Evolutionary conservation across 2,113 vertebrate species (phyloP).

Genomic region (rat (Rattus norvegicus)): DNA sequence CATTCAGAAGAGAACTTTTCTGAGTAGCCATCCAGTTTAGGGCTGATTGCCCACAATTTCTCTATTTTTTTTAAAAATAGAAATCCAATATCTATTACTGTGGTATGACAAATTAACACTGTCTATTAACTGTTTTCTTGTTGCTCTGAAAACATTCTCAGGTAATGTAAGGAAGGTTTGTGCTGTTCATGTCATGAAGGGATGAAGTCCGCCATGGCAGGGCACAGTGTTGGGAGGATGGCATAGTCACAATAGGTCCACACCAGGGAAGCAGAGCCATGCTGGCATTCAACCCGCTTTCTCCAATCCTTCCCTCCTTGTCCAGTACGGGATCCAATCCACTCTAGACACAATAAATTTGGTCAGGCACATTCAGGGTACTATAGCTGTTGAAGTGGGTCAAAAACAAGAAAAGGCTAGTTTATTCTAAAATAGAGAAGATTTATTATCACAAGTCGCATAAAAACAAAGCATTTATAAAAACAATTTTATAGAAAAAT

Average conservation of each 20-base stretch:
- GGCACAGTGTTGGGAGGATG: background rate
- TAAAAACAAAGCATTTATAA: conserved; percentile 89
- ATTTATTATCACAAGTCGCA: conserved; percentile 91
- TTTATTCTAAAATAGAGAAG: conserved; percentile 89
- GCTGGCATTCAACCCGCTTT: background rate
- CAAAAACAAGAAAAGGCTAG: conserved; percentile 51
- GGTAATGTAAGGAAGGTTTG: background rate
- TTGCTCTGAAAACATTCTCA: background rate
- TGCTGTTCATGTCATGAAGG: too few species aligned
- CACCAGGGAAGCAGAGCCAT: background rate
- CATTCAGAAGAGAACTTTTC: background rate
- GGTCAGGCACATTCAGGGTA: background rate
- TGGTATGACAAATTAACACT: background rate
- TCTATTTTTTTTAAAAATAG: background rate
- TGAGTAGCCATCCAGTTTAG: background rate
- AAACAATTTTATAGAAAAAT: conserved; percentile 89
- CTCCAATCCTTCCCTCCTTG: background rate
- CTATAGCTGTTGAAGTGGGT: background rate
- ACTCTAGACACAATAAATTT: background rate
- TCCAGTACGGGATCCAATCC: background rate
- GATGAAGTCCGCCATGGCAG: background rate
- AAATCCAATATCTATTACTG: background rate
- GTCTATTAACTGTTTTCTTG: background rate
- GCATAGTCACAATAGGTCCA: too few species aligned
- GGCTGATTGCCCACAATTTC: background rate